Evolutionary conservation across 2,113 vertebrate species (phyloP).

Genomic region (Procapra przewalskii): DNA sequence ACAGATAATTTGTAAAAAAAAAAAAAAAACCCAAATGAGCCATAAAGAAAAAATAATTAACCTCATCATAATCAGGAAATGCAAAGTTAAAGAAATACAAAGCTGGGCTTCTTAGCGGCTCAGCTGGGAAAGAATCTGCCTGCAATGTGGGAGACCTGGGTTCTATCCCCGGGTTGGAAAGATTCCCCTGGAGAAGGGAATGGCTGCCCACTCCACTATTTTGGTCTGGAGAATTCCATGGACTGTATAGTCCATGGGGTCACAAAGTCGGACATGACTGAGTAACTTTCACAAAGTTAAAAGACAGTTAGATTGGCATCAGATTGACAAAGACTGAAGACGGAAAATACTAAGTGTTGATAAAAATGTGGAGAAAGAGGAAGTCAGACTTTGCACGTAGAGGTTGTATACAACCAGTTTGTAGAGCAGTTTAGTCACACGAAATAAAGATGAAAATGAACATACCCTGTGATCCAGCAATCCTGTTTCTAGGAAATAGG

Average conservation of each 20-base stretch:
- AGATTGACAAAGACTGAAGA: background rate
- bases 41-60: background rate
- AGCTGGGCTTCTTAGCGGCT: background rate
- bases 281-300: background rate
- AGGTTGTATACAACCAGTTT: background rate
- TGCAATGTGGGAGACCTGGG: background rate
- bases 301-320: background rate
- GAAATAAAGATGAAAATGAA: background rate
- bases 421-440: background rate
- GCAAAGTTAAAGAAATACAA: background rate
- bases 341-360: background rate
- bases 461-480: background rate
- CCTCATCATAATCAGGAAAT: background rate
- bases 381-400: background rate
- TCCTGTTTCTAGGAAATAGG: background rate
- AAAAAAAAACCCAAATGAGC: background rate
- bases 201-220: background rate
- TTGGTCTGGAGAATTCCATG: background rate
- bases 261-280: fast-evolving
- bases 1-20: background rate
- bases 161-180: fast-evolving
- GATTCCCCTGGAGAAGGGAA: background rate
- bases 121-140: background rate
- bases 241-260: background rate
- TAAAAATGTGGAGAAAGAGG: background rate